Base-by-base conservation (phyloP, 2,113 vertebrate genomes). In the Dolichotis patagonum region DNA sequence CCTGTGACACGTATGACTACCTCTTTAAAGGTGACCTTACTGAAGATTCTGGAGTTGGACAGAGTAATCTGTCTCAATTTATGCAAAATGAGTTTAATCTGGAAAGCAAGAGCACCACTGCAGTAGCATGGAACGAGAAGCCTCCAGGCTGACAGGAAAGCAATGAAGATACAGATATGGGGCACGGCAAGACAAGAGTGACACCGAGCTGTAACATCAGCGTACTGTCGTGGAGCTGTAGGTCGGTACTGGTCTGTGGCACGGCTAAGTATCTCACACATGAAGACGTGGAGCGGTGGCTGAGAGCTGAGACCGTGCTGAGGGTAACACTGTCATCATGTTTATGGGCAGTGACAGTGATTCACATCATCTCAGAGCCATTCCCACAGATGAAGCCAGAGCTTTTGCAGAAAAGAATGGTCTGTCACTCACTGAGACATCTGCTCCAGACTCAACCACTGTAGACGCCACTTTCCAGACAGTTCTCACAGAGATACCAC, bases 251-350 rank as follows among this genome's bases (percentile, higher is more conserved):
- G 98, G 99, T 99, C 88, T 99, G 99, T 4, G 99, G 99, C 98
- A 99, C 99, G 28, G 99, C 99, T 89, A 99, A 99, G 96, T 99
- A 99, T 97, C 99, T 99, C 38, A 99, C 99, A 0, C 99, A 99
- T 0, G 99, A 99, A 98, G 99, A 99, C 0, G 99, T 99, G 92
- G 99, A 99, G 98, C 99, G 99, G 91, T 99, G 99, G 99, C 98
- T 99, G 98, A 99, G 99, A 98, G 99, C 99, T 99, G 98, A 98
- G 99, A 63, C 95, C 99, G 99, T 1, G 99, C 99, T 0, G 99
- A 99, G 99, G 99, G 99, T 98, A 99, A 99, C 98, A 99, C 99
- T 22, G 99, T 99, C 94, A 99, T 99, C 98, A 99, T 99, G 99
- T 99, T 99, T 1, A 99, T 99, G 98, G 99, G 99, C 69, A 99